Evolutionary conservation across 2,888 invertebrate genomes (phyloP), one percentile per base, ranked within the genome.

Genomic region (Disparrhopalites patrizii): DNA sequence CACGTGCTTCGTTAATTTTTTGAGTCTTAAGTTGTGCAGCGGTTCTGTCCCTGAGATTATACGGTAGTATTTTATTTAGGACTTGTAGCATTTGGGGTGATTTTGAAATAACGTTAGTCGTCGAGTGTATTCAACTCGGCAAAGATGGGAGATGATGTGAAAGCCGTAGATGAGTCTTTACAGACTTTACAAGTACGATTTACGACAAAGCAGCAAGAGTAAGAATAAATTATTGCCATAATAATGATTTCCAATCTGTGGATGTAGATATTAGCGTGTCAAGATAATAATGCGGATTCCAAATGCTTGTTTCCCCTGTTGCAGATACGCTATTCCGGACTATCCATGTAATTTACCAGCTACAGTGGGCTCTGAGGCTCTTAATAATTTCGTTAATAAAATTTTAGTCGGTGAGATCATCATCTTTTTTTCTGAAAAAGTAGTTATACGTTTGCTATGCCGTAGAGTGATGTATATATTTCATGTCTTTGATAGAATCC

Each of bases 311-410:
- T n/a, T n/a, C n/a, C n/a, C n/a, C n/a, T n/a, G n/a, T n/a, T n/a
- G 71, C 78, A 94, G 94, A 74, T 92, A 88, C 84, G 90, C 93
- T 7, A 87, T 95, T 54, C 87, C 93, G 5, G 90, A 93, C 79
- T 86, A 85, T 72, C 91, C 93, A 0, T 87, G 90, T 77, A 89
- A 92, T 18, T 88, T 95, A 25, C 89, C 91, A 60, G 85, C 87
- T 55, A 85, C 84, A 70, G 85, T 90, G 3, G 84, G 86, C 55
- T 79, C 84, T 13, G 80, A 82, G 25, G 88, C 90, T 66, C 81
- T 95, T 13, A 93, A 90, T 78, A 85, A 84, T 28, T 82, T 95
- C 61, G 81, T 95, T 2, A 92, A 93, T 80, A 87, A 89, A 67
- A 78, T 94, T 67, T 78, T 94, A 38, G 85, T 84, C 79, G 89